Evolutionary conservation across 2,113 vertebrate genomes (phyloP).

Genomic region (Zosterops hypoxanthus): DNA sequence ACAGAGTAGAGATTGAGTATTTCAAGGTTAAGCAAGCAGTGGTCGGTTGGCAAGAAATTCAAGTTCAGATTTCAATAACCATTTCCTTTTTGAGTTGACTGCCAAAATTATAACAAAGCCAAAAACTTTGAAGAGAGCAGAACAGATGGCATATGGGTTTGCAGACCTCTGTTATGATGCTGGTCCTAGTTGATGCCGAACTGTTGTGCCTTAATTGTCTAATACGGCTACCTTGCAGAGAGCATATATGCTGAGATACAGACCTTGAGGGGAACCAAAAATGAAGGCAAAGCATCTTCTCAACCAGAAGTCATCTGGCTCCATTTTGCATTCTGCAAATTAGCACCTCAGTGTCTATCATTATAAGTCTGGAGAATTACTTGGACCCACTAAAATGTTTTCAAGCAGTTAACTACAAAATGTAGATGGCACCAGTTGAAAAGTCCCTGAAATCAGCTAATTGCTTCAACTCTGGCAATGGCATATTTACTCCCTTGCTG

Average conservation of each 20-base stretch:
- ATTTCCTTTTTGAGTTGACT: not conserved
- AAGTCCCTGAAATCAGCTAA: not conserved
- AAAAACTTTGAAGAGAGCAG: not conserved
- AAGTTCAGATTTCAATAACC: not conserved
- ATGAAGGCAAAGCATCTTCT: not conserved
- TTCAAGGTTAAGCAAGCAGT: not conserved
- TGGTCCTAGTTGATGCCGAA: not conserved
- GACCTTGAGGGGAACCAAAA: not conserved
- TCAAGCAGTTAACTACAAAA: not conserved
- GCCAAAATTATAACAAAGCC: not conserved
- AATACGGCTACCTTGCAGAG: not conserved
- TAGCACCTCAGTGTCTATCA: not conserved
- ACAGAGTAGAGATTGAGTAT: not conserved
- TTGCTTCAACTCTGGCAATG: not conserved
- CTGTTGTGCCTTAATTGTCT: not conserved
- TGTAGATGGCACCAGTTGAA: not conserved
- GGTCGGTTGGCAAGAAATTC: not conserved
- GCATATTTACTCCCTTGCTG: not conserved
- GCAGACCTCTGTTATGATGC: not conserved
- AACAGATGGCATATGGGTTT: not conserved
- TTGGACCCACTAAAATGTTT: not conserved
- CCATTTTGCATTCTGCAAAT: not conserved
- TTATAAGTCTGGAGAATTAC: not conserved
- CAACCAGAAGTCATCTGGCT: constrained; percentile 14
- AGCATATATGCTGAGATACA: not conserved